Conservation (phyloP, 2,797 vertebrate species). For the Poecilia wingei region DNA sequence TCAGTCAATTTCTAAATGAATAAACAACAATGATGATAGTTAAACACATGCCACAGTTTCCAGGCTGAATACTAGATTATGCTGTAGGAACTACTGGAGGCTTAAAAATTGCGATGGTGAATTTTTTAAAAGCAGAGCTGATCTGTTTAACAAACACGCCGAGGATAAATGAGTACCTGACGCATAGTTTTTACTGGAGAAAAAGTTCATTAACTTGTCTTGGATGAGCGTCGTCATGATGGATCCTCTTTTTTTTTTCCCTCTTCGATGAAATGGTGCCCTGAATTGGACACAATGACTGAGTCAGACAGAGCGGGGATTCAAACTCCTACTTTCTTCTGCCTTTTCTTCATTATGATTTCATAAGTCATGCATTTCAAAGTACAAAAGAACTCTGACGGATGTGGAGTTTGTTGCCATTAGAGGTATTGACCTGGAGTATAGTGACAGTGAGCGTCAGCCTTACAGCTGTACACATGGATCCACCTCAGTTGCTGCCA, state of each 20-base stretch:
- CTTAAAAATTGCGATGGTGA: background rate
- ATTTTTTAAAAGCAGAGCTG: background rate
- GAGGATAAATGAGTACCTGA: background rate
- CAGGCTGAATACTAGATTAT: background rate
- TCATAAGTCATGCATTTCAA: background rate
- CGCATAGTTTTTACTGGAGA: background rate
- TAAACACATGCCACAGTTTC: background rate
- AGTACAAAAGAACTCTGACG: background rate
- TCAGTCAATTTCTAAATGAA: conserved; percentile 1
- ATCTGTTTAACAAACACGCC: background rate
- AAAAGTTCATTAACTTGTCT: conserved; percentile 1
- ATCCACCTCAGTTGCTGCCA: conserved; percentile 11
- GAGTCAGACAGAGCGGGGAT: too few species aligned
- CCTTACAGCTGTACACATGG: conserved; percentile 34
- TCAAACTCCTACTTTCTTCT: background rate
- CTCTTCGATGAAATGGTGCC: conserved; percentile 10
- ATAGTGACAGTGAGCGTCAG: conserved; percentile 26
- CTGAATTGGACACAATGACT: conserved; percentile 1
- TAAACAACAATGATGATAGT: background rate
- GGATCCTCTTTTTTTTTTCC: conserved; percentile 4
- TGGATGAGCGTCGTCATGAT: conserved; percentile 5
- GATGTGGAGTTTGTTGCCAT: background rate
- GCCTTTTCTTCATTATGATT: background rate
- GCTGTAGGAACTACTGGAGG: background rate
- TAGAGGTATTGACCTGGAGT: conserved; percentile 21